Percentiles rank a stretch among this genome's conserved stretches.
Conservation (phyloP, 1,140 invertebrate species). For the Frieseomelitta varia region DNA sequence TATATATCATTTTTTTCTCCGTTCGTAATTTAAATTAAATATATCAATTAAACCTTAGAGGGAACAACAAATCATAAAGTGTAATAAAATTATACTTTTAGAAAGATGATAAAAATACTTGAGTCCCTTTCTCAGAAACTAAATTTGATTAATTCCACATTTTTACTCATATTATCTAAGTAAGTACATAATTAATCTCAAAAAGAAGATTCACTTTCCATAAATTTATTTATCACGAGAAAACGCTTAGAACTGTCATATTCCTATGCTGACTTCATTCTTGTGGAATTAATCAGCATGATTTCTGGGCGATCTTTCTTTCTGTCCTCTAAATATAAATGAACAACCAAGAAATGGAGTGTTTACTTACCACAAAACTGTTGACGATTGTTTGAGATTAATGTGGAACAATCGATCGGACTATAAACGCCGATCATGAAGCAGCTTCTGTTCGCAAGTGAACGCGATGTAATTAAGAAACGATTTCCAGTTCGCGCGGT, state of each 20-base stretch:
- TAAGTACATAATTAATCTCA: too few species aligned
- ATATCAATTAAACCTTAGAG: too few species aligned
- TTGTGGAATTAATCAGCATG: background rate
- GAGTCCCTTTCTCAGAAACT: too few species aligned
- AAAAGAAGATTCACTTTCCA: too few species aligned
- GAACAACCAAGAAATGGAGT: background rate
- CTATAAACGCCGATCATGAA: background rate
- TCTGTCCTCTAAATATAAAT: background rate
- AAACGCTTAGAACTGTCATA: background rate
- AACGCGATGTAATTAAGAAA: constrained; percentile 15
- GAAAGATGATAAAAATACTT: too few species aligned
- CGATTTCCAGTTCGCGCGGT: constrained; percentile 67
- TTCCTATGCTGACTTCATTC: background rate
- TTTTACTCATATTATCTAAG: too few species aligned
- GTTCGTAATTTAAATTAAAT: background rate
- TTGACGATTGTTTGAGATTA: background rate
- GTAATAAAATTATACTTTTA: too few species aligned
- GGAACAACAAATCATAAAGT: too few species aligned
- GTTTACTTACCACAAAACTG: too few species aligned
- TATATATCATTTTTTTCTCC: background rate
- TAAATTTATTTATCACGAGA: too few species aligned
- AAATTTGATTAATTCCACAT: too few species aligned
- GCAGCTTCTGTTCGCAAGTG: background rate
- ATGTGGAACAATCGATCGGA: background rate
- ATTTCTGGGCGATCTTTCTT: background rate